Percentiles rank a stretch among this genome's conserved stretches.
These are phyloP conservation scores for Rhabdomys pumilio DNA, from an alignment of 2,797 vertebrate species.

Conservation along the genomic window DNA sequence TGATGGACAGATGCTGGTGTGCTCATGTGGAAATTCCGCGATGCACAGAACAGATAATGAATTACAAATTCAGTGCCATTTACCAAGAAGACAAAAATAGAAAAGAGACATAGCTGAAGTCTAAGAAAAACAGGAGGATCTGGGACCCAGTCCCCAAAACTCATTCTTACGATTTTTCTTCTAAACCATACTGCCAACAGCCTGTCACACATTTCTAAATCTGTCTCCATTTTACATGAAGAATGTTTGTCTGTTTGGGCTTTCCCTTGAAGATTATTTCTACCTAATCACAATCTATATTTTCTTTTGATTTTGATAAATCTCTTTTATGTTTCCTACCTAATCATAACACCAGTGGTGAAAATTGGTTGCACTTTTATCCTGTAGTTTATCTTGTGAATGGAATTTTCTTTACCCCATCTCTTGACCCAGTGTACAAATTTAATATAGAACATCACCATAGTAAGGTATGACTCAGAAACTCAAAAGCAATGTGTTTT, in stretches of 20 bases:
- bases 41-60: not conserved
- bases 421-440: not conserved
- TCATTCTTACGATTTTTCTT: not conserved
- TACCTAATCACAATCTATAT: too few species aligned
- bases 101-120: not conserved
- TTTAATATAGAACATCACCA: not conserved
- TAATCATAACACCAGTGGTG: not conserved
- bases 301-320: not conserved
- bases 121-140: conserved; percentile 3
- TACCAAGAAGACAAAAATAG: not conserved
- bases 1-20: not conserved
- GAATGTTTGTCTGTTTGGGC: not conserved
- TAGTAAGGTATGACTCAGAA: not conserved
- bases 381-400: not conserved
- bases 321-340: not conserved
- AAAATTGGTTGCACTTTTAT: not conserved
- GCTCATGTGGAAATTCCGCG: not conserved
- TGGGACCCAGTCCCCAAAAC: not conserved
- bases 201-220: not conserved
- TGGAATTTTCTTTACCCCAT: not conserved
- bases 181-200: not conserved
- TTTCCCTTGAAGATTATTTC: not conserved
- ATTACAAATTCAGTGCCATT: not conserved
- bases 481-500: not conserved
- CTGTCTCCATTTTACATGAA: not conserved